These are phyloP conservation scores for Sylvia borin DNA, from an alignment of 2,797 vertebrate genomes.

Conservation along the genomic window DNA sequence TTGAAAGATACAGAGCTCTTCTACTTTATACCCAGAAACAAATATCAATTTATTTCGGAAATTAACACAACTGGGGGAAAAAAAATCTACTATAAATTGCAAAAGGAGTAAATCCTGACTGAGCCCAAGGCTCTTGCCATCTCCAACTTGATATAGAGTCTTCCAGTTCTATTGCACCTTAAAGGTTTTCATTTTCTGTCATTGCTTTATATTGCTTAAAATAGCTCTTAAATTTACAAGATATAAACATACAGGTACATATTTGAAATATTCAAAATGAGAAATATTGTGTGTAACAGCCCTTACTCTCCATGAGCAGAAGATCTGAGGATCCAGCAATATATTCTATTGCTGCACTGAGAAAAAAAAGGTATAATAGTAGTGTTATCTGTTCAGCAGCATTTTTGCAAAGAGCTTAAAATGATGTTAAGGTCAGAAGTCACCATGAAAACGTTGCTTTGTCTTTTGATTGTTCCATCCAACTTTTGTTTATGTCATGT, in stretches of 20 bases:
- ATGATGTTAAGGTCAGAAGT: background rate
- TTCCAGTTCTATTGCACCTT: background rate
- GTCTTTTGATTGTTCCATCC: background rate
- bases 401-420: background rate
- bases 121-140: too few relatives aligned
- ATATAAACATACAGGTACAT: background rate
- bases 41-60: background rate
- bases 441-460: background rate
- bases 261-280: background rate
- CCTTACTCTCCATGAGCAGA: background rate
- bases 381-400: background rate
- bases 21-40: background rate
- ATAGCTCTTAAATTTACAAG: background rate
- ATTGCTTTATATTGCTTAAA: background rate
- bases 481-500: background rate
- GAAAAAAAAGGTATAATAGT: background rate
- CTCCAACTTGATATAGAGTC: background rate
- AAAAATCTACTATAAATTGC: background rate
- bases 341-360: background rate
- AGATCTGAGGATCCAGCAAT: background rate
- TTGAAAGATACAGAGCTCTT: background rate
- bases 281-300: background rate
- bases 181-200: background rate
- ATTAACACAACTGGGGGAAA: background rate
- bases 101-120: background rate